A percentile compares a stretch with the other conserved stretches of the same genome.
phyloP scores from a whole-genome alignment of 1,140 invertebrate genomes.

The Bombus pascuorum region DNA sequence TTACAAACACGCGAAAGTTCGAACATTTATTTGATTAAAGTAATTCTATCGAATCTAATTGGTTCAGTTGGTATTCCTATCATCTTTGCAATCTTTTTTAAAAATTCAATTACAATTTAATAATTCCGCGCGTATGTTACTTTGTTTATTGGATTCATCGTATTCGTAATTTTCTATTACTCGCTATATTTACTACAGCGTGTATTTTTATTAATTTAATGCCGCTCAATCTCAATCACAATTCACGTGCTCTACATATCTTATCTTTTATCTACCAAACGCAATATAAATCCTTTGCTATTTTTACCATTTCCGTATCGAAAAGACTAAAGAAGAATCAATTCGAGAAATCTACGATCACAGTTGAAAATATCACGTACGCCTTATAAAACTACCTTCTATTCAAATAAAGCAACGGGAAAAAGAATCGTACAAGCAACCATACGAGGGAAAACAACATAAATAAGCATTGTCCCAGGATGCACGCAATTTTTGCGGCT shows the following conservation, averaged over 20 bases:
- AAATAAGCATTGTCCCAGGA: background rate
- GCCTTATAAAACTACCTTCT: background rate
- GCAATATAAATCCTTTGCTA: background rate
- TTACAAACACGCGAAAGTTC: too few species aligned
- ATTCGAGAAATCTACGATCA: background rate
- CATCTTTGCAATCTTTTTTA: background rate
- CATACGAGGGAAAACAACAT: background rate
- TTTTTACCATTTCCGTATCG: background rate
- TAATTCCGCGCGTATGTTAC: background rate
- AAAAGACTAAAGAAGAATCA: background rate
- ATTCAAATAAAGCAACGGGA: background rate
- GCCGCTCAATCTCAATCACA: too few species aligned
- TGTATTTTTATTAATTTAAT: background rate
- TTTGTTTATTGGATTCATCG: background rate
- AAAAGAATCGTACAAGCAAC: background rate
- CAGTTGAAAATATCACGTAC: too few species aligned
- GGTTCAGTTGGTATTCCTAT: background rate
- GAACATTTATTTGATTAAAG: too few species aligned
- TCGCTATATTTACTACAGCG: too few species aligned
- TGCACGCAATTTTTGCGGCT: conserved; percentile 26
- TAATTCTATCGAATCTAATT: too few species aligned
- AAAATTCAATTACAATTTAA: background rate
- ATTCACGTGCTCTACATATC: too few species aligned
- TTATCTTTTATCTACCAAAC: too few species aligned
- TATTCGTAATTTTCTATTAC: background rate